A percentile compares a stretch with the other conserved stretches of the same genome.
Evolutionary conservation across 2,888 invertebrate species (phyloP).

Genomic region (Cremastinae sp.): DNA sequence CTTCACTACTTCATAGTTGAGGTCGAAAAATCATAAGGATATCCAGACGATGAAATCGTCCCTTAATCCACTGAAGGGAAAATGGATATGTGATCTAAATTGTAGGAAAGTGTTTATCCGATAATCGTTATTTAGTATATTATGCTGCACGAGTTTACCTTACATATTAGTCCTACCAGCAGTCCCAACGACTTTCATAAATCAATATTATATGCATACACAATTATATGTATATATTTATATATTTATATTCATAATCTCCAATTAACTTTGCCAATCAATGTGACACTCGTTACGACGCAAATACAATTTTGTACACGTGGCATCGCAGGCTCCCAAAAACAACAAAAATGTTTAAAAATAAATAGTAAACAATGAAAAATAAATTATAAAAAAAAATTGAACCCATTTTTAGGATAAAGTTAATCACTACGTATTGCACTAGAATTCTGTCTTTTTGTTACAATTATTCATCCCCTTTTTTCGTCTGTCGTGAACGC

Average conservation of each 20-base stretch:
- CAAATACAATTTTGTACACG: conserved; percentile 38
- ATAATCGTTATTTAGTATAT: conserved; percentile 36
- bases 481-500: conserved; percentile 34
- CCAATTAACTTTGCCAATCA: conserved; percentile 37
- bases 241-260: conserved; percentile 45
- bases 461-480: conserved; percentile 27
- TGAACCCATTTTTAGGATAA: conserved; percentile 53
- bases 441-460: conserved; percentile 71
- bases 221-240: conserved; percentile 40
- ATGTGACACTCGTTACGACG: conserved; percentile 22
- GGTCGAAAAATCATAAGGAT: too few relatives aligned
- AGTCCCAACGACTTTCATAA: conserved; percentile 40
- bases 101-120: not conserved
- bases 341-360: conserved; percentile 16
- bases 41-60: not conserved
- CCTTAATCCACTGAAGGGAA: not conserved
- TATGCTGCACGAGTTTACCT: conserved; percentile 49
- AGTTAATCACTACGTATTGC: conserved; percentile 77
- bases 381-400: conserved; percentile 63
- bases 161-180: conserved; percentile 42
- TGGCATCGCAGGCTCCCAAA: conserved; percentile 54
- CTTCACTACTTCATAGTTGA: too few relatives aligned
- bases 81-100: conserved; percentile 3
- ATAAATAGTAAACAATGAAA: conserved; percentile 56
- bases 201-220: conserved; percentile 11